A percentile compares a stretch with the other conserved stretches of the same genome.
Conservation (phyloP, 2,888 invertebrate species). For the Caprella mutica region DNA sequence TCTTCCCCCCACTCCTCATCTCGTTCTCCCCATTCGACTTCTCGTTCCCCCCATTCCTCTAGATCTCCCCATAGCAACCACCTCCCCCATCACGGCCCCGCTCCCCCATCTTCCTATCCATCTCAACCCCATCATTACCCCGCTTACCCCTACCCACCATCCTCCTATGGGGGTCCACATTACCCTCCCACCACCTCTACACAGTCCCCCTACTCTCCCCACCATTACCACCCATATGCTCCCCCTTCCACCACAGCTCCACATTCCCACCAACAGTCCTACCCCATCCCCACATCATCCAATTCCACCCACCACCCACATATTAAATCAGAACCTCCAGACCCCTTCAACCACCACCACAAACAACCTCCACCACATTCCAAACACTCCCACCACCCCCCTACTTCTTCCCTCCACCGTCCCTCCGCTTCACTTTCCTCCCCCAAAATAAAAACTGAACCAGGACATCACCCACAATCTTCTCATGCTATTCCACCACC, state of each 20-base stretch:
- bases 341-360: not conserved
- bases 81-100: not conserved
- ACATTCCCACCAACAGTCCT: not conserved
- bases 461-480: not conserved
- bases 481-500: conserved; percentile 4
- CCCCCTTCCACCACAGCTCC: not conserved
- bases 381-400: not conserved
- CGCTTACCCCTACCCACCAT: not conserved
- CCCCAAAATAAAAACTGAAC: conserved; percentile 2
- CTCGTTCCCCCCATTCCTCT: not conserved
- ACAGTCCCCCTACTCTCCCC: not conserved
- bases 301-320: not conserved
- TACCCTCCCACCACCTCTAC: not conserved
- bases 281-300: not conserved
- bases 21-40: not conserved
- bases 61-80: not conserved
- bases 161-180: too few relatives aligned
- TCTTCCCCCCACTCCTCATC: not conserved
- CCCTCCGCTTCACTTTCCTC: not conserved
- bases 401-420: not conserved
- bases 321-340: conserved; percentile 5
- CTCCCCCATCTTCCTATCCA: not conserved
- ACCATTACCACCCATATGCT: not conserved
- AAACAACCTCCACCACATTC: not conserved
- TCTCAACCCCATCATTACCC: not conserved